Conservation (phyloP, 1,140 invertebrate genomes). For the Dreissena polymorpha region DNA sequence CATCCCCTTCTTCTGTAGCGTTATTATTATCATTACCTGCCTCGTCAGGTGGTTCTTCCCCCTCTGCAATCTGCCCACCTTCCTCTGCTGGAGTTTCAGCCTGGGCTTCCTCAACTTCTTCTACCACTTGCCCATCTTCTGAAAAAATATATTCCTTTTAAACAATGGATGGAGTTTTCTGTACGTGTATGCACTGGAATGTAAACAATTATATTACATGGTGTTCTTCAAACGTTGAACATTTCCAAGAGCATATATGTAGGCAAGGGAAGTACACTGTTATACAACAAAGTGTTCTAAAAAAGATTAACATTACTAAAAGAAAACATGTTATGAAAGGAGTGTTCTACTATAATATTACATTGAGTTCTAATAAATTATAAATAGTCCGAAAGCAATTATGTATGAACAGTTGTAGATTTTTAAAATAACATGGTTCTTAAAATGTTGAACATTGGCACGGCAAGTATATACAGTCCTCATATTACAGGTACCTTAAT, state of each 20-base stretch:
- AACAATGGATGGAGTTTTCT: background rate
- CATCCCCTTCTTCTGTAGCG: slow-evolving; percentile 5
- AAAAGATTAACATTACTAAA: background rate
- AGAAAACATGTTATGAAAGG: background rate
- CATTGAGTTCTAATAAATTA: background rate
- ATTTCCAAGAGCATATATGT: background rate
- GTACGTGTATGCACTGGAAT: background rate
- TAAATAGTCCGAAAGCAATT: no score
- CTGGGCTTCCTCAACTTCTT: slow-evolving; percentile 29
- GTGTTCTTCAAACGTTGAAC: background rate
- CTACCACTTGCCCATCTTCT: slow-evolving; percentile 35
- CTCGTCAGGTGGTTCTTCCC: slow-evolving; percentile 25
- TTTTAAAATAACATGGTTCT: no score
- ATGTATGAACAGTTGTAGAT: no score
- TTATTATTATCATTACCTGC: background rate
- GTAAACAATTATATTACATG: background rate
- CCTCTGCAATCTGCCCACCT: slow-evolving; percentile 34
- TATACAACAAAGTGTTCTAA: background rate
- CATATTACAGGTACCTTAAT: no score
- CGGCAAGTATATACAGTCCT: no score
- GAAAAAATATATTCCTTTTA: slow-evolving; percentile 15
- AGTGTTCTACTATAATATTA: background rate
- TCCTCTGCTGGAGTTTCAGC: slow-evolving; percentile 32
- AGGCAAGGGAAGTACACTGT: background rate
- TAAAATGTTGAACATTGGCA: no score